Conservation (phyloP, 1,140 invertebrate genomes). For the Penaeus japonicus region DNA sequence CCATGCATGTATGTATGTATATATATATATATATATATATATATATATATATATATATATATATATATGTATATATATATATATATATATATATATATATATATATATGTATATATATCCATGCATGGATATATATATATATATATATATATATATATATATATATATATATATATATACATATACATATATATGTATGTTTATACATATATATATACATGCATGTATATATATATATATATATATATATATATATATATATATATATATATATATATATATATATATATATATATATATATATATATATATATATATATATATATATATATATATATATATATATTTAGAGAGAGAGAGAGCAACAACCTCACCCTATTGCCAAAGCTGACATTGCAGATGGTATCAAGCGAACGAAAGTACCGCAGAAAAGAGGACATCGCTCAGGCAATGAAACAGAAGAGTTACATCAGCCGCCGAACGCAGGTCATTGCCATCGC, state of each 20-base stretch:
- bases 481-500: no score
- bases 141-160: background rate
- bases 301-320: background rate
- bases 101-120: no score
- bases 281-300: background rate
- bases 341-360: background rate
- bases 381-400: no score
- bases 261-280: constrained; percentile 4
- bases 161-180: background rate
- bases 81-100: no score
- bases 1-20: no score
- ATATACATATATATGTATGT: background rate
- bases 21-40: background rate
- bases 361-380: no score
- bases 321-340: background rate
- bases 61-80: no score
- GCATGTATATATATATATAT: background rate
- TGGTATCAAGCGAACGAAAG: no score
- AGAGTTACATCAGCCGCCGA: no score
- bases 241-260: background rate
- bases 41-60: background rate
- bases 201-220: background rate
- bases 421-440: no score
- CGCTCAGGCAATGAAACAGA: no score
- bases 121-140: background rate